Percentiles rank a stretch among this genome's conserved stretches.
Evolutionary conservation across 2,888 invertebrate genomes (phyloP).

Genomic region (Gibbula magus): DNA sequence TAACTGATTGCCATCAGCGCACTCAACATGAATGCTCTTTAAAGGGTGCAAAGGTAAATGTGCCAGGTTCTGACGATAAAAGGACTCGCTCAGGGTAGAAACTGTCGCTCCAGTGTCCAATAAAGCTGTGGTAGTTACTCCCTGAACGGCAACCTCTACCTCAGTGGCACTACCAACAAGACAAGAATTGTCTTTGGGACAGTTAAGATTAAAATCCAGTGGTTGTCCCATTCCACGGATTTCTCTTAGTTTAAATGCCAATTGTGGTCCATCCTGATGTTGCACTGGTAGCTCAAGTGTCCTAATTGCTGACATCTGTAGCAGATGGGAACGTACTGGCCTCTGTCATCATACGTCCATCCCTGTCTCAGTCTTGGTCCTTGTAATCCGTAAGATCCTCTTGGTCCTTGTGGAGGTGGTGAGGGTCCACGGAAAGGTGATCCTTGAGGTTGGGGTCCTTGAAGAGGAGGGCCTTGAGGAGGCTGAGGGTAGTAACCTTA

Average conservation of each 20-base stretch:
- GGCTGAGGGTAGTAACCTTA: too few species aligned
- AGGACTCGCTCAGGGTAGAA: neutral
- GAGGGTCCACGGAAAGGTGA: too few species aligned
- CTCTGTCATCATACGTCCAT: neutral
- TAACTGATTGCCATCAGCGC: neutral
- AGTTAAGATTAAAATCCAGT: neutral
- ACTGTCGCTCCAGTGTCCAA: slow-evolving; percentile 21
- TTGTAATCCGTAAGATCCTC: too few species aligned
- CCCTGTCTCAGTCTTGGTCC: neutral
- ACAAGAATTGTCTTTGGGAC: neutral
- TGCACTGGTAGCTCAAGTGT: neutral
- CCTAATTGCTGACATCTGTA: neutral
- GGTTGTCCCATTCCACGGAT: neutral
- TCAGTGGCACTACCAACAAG: slow-evolving; percentile 1
- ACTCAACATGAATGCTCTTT: too few species aligned
- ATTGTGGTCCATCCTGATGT: neutral
- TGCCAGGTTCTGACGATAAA: neutral
- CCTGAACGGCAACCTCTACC: neutral
- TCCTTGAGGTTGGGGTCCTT: too few species aligned
- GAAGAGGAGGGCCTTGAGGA: too few species aligned
- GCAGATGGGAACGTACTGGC: neutral
- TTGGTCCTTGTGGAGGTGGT: too few species aligned
- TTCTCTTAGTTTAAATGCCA: neutral
- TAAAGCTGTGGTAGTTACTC: neutral
- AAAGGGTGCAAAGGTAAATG: slow-evolving; percentile 8